Percentiles rank a stretch among this genome's conserved stretches.
These are phyloP conservation scores for Parazoanthus atlanticus DNA, from an alignment of 92 coral and sea anemone genomes.

Conservation along the genomic window DNA sequence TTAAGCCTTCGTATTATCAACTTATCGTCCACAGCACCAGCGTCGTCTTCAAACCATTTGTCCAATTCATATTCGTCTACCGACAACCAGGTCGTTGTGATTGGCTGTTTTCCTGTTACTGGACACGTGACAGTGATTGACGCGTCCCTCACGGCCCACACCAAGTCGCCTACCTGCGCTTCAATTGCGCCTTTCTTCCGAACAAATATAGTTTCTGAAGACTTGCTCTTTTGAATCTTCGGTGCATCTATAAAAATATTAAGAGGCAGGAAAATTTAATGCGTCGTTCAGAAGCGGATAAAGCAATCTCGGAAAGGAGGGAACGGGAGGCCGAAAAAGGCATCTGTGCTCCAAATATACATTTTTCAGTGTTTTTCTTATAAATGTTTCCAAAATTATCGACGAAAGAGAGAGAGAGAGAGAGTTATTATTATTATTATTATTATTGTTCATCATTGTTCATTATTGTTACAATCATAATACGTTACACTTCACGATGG, in stretches of 20 bases:
- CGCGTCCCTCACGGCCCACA: constrained; percentile 70
- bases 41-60: constrained; percentile 64
- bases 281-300: no score
- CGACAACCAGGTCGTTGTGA: constrained; percentile 52
- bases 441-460: neutral
- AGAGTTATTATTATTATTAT: no score
- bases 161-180: constrained; percentile 74
- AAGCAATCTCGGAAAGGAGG: no score
- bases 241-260: constrained; percentile 48
- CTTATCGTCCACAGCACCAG: constrained; percentile 57
- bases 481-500: no score
- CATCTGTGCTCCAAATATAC: no score
- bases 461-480: no score
- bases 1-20: constrained; percentile 57
- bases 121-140: constrained; percentile 67
- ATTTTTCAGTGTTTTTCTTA: no score
- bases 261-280: neutral
- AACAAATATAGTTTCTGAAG: constrained; percentile 5
- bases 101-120: constrained; percentile 53
- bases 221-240: constrained; percentile 41
- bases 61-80: constrained; percentile 57
- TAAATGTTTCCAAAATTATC: no score
- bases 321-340: no score
- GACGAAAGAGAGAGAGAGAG: no score
- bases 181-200: constrained; percentile 22